phyloP scores from a whole-genome alignment of 2,888 invertebrate genomes.

The Hybos culiciformis region DNA sequence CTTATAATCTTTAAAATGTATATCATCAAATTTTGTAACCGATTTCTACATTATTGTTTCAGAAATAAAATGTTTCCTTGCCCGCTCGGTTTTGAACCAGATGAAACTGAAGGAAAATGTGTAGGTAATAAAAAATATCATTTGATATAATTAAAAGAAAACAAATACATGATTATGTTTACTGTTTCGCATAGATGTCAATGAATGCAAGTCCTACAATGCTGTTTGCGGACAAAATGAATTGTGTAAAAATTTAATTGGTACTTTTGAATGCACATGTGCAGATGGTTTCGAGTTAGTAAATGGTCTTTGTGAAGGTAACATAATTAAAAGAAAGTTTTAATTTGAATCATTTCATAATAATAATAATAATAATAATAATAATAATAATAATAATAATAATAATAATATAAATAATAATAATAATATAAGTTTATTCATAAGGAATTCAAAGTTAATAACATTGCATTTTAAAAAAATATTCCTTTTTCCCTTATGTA shows the following conservation, averaged over 20 bases:
- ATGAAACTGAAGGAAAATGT: constrained; percentile 6
- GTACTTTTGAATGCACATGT: constrained; percentile 43
- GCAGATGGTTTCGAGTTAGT: constrained; percentile 16
- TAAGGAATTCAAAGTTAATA: no score
- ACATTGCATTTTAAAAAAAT: no score
- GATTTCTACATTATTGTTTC: neutral
- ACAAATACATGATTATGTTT: neutral
- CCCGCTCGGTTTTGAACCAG: constrained; percentile 6
- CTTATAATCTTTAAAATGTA: neutral
- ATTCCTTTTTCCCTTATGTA: no score
- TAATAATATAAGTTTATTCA: no score
- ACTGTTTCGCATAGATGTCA: constrained; percentile 8
- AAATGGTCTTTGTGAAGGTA: constrained; percentile 19
- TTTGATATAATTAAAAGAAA: neutral
- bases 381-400: no score
- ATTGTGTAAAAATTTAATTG: constrained; percentile 44
- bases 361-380: no score
- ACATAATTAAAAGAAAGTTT: neutral
- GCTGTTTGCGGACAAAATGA: constrained; percentile 43
- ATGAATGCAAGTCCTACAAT: constrained; percentile 19
- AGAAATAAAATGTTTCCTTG: constrained; percentile 10
- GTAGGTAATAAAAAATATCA: constrained; percentile 4
- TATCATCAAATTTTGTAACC: neutral
- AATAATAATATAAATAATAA: no score
- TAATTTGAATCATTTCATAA: neutral